Base-by-base conservation (phyloP, 2,888 invertebrate species). In the Brachyptera risi region DNA sequence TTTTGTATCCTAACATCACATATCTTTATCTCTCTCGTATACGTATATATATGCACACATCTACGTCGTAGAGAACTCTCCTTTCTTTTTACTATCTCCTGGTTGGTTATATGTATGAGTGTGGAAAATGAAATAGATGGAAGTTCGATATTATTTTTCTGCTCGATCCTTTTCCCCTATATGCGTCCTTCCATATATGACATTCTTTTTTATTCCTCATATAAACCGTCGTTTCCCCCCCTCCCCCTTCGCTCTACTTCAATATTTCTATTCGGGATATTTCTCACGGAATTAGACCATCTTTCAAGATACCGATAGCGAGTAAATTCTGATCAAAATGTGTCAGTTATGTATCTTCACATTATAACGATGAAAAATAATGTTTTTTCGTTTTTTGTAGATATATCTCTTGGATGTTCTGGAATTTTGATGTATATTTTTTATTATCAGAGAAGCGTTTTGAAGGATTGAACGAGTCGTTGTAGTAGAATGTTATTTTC, bases 71-170 rank as follows among this genome's bases (percentile, higher is more conserved):
- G 27, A 19, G n/a, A 19, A 15, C 11, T 37, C 40, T 27, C 49
- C 19, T 38, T 56, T 50, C 19, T 15, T 27, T 24, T 40, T 27
- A 17, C 58, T 61, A 13, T 38, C 50, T 37, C 19, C n/a, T 31
- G n/a, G n/a, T n/a, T n/a, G n/a, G n/a, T n/a, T n/a, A n/a, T n/a
- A n/a, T n/a, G n/a, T n/a, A 17, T 21, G 19, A n/a, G n/a, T 61
- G 27, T 23, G 4, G 31, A 35, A 50, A 58, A 63, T 61, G 63
- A 63, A 63, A 63, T 62, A 42, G 59, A 64, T 62, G n/a, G n/a
- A n/a, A 61, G 56, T 64, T 62, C 62, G 64, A 64, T 64, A 64
- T 62, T 60, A 61, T 63, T 60, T 63, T 60, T 59, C 60, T 57
- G 44, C 61, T 61, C 62, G 50, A 61, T 61, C 63, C n/a, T n/a